Evolutionary conservation across 2,113 vertebrate species (phyloP).

Genomic region (Archilochus colubris): DNA sequence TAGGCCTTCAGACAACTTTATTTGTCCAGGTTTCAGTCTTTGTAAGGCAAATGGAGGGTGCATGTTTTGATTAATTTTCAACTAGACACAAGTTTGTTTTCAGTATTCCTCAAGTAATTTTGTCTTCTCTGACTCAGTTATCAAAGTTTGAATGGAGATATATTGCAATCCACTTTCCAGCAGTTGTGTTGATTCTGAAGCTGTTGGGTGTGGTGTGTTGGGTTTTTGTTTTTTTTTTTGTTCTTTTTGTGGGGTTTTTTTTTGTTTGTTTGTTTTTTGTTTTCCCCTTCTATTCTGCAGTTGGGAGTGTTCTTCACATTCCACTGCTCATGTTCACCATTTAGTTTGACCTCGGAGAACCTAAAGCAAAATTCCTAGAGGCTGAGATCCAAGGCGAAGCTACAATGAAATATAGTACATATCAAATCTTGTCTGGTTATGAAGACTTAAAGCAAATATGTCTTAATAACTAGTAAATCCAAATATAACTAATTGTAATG

Average conservation of each 20-base stretch:
- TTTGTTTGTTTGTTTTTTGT: background rate
- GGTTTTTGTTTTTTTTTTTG: background rate
- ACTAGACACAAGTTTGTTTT: background rate
- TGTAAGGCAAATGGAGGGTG: background rate
- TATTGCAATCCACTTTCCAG: background rate
- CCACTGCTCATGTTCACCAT: background rate
- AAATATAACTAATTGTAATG: background rate
- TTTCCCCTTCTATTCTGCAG: background rate
- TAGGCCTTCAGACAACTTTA: background rate
- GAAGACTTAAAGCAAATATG: background rate
- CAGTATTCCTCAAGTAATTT: background rate
- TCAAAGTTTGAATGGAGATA: background rate
- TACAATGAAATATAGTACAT: background rate
- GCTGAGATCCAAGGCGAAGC: background rate
- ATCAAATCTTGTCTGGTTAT: background rate
- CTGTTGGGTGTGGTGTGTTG: background rate
- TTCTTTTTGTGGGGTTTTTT: too few species aligned
- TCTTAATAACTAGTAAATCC: background rate
- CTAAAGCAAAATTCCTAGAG: background rate
- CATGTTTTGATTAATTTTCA: background rate
- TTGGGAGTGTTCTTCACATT: background rate
- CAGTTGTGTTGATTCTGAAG: background rate
- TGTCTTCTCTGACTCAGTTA: background rate
- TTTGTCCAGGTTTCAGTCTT: background rate
- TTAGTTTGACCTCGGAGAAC: background rate